Conservation (phyloP, 2,888 invertebrate species). For the Phaedon cochleariae region DNA sequence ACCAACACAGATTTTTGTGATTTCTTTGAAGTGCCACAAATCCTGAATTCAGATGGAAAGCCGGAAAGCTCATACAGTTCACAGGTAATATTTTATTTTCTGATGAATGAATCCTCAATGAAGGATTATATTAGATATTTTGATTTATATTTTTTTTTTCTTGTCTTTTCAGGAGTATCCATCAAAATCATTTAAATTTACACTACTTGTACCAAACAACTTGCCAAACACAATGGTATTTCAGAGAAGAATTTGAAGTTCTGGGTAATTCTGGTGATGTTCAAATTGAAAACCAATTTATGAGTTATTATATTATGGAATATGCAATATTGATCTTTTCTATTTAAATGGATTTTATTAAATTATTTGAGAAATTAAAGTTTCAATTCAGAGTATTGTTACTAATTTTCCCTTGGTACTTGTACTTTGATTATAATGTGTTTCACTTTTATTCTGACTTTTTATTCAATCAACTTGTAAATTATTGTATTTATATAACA, state of each 20-base stretch:
- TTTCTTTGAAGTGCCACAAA: neutral
- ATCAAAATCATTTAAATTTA: neutral
- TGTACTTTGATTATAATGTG: too few relatives aligned
- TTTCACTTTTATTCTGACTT: too few relatives aligned
- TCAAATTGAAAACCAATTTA: conserved; percentile 9
- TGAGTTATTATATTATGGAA: neutral
- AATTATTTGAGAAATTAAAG: too few relatives aligned
- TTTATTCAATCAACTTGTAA: too few relatives aligned
- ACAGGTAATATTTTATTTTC: conserved; percentile 3
- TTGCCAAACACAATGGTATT: neutral
- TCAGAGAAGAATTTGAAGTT: neutral
- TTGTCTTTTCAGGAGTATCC: neutral
- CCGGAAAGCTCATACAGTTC: neutral
- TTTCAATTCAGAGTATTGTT: too few relatives aligned
- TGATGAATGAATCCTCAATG: neutral
- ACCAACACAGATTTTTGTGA: neutral
- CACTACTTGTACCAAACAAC: neutral
- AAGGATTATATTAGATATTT: neutral
- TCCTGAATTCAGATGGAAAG: neutral
- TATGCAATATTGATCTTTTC: too few relatives aligned
- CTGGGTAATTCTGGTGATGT: neutral
- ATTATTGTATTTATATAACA: too few relatives aligned
- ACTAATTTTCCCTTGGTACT: too few relatives aligned
- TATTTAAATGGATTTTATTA: too few relatives aligned
- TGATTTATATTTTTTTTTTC: neutral